A percentile compares a stretch with the other conserved stretches of the same genome.
phyloP scores from a whole-genome alignment of 23 tunicate species.

The Ciona savignyi region DNA sequence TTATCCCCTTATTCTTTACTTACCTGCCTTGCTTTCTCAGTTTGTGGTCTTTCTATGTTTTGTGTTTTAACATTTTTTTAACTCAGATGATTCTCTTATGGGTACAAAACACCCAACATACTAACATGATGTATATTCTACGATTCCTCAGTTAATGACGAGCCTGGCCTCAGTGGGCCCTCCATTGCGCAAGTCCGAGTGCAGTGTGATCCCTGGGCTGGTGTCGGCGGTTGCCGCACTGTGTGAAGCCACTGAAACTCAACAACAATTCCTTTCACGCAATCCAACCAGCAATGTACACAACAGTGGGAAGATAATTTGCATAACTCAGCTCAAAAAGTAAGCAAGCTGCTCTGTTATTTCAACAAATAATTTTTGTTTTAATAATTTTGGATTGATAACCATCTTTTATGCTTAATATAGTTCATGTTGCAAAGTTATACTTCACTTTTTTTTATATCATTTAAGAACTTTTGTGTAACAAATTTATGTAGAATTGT shows the following conservation, averaged over 20 bases:
- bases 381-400: too few species aligned
- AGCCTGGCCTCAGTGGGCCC: conserved; percentile 70
- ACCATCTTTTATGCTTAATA: too few species aligned
- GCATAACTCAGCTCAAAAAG: conserved; percentile 91
- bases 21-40: too few species aligned
- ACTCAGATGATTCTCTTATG: too few species aligned
- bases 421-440: too few species aligned
- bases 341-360: conserved; percentile 6
- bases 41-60: too few species aligned
- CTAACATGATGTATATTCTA: too few species aligned
- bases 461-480: neutral
- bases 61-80: too few species aligned
- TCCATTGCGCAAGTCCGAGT: conserved; percentile 47
- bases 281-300: neutral
- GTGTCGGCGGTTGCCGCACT: conserved; percentile 57
- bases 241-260: conserved; percentile 45
- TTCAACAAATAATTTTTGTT: neutral
- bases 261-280: conserved; percentile 6
- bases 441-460: too few species aligned
- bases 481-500: neutral
- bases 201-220: conserved; percentile 48
- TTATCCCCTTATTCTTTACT: too few species aligned
- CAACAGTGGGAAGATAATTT: conserved; percentile 64
- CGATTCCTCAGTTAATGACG: conserved; percentile 63
- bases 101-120: too few species aligned